Conservation (phyloP, 2,113 vertebrate genomes). For the Bothrops jararaca region DNA sequence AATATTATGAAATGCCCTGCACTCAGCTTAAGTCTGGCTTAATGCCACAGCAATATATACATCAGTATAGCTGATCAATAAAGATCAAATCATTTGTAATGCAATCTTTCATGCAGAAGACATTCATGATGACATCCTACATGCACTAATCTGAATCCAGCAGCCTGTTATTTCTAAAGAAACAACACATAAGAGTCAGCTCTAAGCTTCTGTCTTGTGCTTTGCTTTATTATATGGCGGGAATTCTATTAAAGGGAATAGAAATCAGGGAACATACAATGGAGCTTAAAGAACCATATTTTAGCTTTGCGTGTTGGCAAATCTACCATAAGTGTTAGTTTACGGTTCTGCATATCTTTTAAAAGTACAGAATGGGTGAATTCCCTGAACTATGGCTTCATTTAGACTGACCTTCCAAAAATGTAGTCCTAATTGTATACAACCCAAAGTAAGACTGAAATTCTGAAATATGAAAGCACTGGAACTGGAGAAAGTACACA, state of each 20-base stretch:
- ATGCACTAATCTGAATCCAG: background rate
- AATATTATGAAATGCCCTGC: background rate
- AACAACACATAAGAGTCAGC: background rate
- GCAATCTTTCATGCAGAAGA: background rate
- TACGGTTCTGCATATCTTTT: background rate
- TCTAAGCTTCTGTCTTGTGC: background rate
- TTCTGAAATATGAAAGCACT: background rate
- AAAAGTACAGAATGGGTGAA: background rate
- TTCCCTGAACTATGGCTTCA: background rate
- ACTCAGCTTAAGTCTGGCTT: background rate
- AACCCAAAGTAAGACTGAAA: background rate
- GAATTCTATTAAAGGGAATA: background rate
- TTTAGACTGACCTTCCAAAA: background rate
- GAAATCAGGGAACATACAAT: background rate
- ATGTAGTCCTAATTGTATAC: background rate
- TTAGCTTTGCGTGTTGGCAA: background rate
- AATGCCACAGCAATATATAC: background rate
- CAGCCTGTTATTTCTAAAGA: background rate
- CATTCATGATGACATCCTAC: background rate
- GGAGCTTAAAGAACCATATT: background rate
- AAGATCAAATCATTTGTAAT: fast-evolving
- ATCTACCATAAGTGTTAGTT: background rate
- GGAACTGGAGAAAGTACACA: background rate
- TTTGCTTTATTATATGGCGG: background rate
- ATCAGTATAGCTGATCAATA: background rate